A percentile compares a stretch with the other conserved stretches of the same genome.
Conservation (phyloP, 2,797 vertebrate species). For the Enoplosus armatus region DNA sequence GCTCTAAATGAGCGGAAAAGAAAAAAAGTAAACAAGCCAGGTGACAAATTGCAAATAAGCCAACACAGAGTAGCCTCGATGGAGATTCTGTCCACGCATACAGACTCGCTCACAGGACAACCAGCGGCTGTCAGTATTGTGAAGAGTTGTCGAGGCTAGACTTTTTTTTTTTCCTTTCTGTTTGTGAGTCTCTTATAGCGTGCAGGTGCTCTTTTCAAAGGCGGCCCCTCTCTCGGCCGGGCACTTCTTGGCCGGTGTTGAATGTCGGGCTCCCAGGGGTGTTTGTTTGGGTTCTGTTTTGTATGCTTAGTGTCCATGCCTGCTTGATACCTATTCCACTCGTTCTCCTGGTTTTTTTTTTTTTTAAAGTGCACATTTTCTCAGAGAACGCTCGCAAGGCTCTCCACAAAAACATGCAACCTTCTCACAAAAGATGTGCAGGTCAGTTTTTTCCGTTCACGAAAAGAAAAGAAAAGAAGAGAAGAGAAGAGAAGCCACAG, state of each 20-base stretch:
- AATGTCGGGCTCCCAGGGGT: constrained; percentile 74
- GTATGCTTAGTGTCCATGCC: constrained; percentile 62
- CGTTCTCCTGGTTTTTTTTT: constrained; percentile 64
- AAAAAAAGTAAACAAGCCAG: constrained; percentile 81
- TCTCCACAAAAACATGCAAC: constrained; percentile 56
- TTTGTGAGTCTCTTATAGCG: constrained; percentile 56
- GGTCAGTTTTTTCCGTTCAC: constrained; percentile 40
- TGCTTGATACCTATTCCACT: constrained; percentile 69
- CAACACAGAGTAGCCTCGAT: constrained; percentile 35
- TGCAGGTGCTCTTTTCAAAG: constrained; percentile 86
- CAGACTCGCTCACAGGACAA: constrained; percentile 52
- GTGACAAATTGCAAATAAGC: constrained; percentile 71
- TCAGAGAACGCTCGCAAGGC: constrained; percentile 40
- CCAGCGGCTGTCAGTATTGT: constrained; percentile 41
- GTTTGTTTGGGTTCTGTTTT: constrained; percentile 78
- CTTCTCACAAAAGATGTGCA: constrained; percentile 44
- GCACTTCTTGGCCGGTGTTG: constrained; percentile 73
- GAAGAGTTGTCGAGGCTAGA: constrained; percentile 58
- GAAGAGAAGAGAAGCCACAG: constrained; percentile 19
- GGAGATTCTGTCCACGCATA: constrained; percentile 35
- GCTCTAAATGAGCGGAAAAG: constrained; percentile 67
- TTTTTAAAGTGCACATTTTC: constrained; percentile 52
- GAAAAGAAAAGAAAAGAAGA: constrained; percentile 1
- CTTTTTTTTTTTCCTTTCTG: constrained; percentile 53
- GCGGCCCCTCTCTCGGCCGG: constrained; percentile 57